Evolutionary conservation across 2,797 vertebrate genomes (phyloP).

Genomic region (Knipowitschia caucasica): DNA sequence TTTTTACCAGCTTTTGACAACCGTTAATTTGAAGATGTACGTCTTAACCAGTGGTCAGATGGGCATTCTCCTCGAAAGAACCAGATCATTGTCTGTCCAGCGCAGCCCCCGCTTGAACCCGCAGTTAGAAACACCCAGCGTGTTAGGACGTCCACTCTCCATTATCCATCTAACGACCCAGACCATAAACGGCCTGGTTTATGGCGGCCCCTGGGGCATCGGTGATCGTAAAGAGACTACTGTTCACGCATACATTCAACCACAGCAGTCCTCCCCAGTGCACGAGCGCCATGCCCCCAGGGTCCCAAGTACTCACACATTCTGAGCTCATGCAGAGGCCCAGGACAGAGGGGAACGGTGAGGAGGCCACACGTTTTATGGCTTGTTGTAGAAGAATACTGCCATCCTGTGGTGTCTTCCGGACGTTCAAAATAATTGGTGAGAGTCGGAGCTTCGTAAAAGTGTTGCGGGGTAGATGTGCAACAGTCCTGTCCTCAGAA

Average conservation of each 20-base stretch:
- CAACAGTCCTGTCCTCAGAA: too few species aligned
- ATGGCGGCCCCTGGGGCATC: neutral
- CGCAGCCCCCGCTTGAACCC: neutral
- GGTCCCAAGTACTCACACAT: neutral
- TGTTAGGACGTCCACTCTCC: neutral
- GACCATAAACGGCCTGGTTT: constrained; percentile 2
- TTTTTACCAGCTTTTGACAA: too few species aligned
- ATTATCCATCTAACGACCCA: neutral
- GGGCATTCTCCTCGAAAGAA: neutral
- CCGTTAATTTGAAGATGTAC: neutral
- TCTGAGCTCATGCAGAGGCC: neutral
- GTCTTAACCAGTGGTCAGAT: neutral
- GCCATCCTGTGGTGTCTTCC: neutral
- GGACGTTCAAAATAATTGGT: too few species aligned
- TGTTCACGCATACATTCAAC: constrained; percentile 1
- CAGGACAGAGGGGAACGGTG: neutral
- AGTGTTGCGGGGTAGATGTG: too few species aligned
- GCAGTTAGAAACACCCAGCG: neutral
- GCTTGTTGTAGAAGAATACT: neutral
- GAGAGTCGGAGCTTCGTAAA: too few species aligned
- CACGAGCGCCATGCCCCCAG: neutral
- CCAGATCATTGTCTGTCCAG: neutral
- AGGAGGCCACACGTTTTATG: neutral
- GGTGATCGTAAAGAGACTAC: neutral
- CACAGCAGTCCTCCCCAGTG: too few species aligned